Evolutionary conservation across 2,888 invertebrate species (phyloP), one percentile per base, ranked within the genome.

Genomic region (Brassicogethes aeneus): DNA sequence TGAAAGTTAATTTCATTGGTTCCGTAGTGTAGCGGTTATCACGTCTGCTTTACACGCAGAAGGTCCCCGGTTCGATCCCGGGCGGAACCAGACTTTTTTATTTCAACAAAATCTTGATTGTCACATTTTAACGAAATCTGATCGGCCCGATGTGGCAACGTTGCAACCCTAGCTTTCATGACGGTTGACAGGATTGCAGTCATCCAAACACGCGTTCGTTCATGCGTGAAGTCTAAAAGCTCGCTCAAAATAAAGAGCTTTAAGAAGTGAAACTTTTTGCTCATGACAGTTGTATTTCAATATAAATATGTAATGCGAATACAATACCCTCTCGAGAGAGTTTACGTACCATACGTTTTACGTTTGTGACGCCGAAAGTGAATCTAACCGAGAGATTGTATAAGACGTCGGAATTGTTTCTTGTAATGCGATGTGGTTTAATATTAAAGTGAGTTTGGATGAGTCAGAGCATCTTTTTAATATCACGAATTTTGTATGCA

Each of bases 21-120:
- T 65, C 67, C 62, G 65, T 65, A 62, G 65, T 65, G 65, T 65
- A 65, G 65, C 59, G 66, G 66, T 65, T 64, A 66, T 66, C 66
- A 66, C 66, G 66, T 66, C 65, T 66, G 66, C 66, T 66, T 66
- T 62, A 66, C 66, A 66, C 66, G 66, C 66, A 66, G 65, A 67
- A 65, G 67, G 67, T 62, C 67, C 64, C 66, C 66, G 67, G 67
- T 67, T 67, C 67, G 65, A 67, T 62, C 67, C 67, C 67, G 67
- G 67, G 64, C 65, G 65, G 65, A 66, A 66, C 66, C 66, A 66
- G 12, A 40, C 34, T 37, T 37, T 46, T 17, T 42, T 36, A 23
- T 23, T 23, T 23, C n/a, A n/a, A n/a, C n/a, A n/a, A n/a, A n/a
- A n/a, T n/a, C n/a, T n/a, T n/a, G n/a, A n/a, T n/a, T n/a, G n/a